These are phyloP conservation scores for Zapornia atra DNA, from an alignment of 2,113 vertebrate species.

Conservation along the genomic window DNA sequence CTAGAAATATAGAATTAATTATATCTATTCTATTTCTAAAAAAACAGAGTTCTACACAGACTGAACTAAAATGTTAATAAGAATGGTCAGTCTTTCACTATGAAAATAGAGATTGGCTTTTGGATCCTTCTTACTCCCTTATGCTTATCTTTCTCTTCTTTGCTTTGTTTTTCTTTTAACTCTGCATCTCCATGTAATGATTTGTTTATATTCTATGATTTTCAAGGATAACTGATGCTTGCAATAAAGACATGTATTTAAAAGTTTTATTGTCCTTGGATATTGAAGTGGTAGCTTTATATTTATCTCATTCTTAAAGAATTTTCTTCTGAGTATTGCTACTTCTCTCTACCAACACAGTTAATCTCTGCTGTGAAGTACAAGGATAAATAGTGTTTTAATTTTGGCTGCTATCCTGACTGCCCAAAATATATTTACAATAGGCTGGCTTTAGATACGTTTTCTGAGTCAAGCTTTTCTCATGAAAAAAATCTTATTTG, in stretches of 20 bases:
- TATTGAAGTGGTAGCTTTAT: neutral
- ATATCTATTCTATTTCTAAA: neutral
- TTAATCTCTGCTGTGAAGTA: neutral
- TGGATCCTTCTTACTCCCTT: neutral
- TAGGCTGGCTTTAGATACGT: neutral
- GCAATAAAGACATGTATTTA: neutral
- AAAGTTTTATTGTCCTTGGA: neutral
- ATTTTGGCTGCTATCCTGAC: neutral
- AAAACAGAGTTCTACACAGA: neutral
- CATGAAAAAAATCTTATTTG: neutral
- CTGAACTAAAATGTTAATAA: neutral
- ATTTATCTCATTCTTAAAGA: neutral
- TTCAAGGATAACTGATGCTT: neutral
- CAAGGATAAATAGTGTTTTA: neutral
- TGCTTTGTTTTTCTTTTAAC: neutral
- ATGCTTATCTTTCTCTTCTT: neutral
- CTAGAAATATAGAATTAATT: neutral
- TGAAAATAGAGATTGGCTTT: neutral
- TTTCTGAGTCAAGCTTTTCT: neutral
- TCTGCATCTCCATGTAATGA: neutral
- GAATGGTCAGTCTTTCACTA: neutral
- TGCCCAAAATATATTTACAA: neutral
- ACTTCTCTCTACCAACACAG: neutral
- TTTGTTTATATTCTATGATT: neutral
- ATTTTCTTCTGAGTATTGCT: neutral